phyloP scores from a whole-genome alignment of 2,113 vertebrate genomes.

The Microcebus griseorufus region DNA sequence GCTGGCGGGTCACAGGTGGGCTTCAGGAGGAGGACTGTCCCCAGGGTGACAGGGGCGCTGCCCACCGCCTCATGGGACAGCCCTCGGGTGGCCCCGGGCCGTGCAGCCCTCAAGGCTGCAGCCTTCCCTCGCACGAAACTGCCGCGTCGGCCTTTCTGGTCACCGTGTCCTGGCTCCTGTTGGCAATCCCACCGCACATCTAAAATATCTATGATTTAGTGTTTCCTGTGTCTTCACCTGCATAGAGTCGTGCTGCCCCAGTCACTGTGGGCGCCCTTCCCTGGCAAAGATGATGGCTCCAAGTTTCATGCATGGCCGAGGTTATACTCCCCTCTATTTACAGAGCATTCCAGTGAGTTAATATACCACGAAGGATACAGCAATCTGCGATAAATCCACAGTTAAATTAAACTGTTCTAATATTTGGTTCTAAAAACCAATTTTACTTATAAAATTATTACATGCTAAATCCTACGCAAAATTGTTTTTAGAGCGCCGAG shows the following conservation, averaged over 20 bases:
- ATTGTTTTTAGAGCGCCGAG: no score
- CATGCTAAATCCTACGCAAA: no score
- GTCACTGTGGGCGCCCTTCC: not conserved
- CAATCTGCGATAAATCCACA: not conserved
- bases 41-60: rapidly evolving
- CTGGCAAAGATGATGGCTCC: not conserved
- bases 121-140: rapidly evolving
- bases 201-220: not conserved
- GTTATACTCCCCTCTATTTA: not conserved
- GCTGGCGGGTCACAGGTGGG: no score
- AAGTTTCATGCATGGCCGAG: not conserved
- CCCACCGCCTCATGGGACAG: no score
- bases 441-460: no score
- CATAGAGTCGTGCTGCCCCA: not conserved
- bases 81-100: no score
- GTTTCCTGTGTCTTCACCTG: not conserved
- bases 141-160: rapidly evolving
- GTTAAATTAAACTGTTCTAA: not conserved
- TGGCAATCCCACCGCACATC: rapidly evolving
- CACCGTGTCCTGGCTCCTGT: rapidly evolving
- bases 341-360: not conserved
- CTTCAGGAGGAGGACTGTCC: not conserved
- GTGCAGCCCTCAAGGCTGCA: not conserved
- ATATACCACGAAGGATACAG: not conserved
- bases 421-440: not conserved